A percentile compares a stretch with the other conserved stretches of the same genome.
Evolutionary conservation across 2,113 vertebrate genomes (phyloP).

Genomic region (Odocoileus hemionus): DNA sequence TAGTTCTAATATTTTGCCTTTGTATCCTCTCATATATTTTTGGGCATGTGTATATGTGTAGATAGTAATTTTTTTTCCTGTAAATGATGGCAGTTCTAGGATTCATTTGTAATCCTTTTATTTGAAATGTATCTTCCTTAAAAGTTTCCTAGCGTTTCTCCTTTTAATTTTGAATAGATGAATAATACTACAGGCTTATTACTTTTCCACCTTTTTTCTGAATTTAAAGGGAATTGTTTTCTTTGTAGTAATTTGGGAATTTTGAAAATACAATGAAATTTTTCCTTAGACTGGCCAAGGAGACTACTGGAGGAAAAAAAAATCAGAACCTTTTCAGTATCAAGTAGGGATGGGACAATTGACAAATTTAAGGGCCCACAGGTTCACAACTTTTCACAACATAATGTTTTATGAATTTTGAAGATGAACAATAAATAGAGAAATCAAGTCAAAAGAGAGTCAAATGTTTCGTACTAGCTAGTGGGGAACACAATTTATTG

Average conservation of each 20-base stretch:
- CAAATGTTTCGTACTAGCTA: not conserved
- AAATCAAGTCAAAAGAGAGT: not conserved
- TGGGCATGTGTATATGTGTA: not conserved
- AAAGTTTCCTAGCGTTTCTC: not conserved
- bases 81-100: not conserved
- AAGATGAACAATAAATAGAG: not conserved
- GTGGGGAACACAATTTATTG: not conserved
- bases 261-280: not conserved
- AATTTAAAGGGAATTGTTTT: not conserved
- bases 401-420: not conserved
- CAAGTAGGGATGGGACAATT: not conserved
- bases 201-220: not conserved
- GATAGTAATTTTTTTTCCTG: not conserved
- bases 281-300: not conserved
- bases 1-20: not conserved
- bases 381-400: not conserved
- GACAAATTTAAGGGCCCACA: not conserved
- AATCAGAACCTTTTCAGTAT: not conserved
- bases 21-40: not conserved
- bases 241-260: not conserved
- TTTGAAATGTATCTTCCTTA: not conserved
- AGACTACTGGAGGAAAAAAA: not conserved
- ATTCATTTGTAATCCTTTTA: not conserved
- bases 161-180: not conserved
- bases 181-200: not conserved